Evolutionary conservation across 2,113 vertebrate genomes (phyloP).

Genomic region (Steatornis caripensis): DNA sequence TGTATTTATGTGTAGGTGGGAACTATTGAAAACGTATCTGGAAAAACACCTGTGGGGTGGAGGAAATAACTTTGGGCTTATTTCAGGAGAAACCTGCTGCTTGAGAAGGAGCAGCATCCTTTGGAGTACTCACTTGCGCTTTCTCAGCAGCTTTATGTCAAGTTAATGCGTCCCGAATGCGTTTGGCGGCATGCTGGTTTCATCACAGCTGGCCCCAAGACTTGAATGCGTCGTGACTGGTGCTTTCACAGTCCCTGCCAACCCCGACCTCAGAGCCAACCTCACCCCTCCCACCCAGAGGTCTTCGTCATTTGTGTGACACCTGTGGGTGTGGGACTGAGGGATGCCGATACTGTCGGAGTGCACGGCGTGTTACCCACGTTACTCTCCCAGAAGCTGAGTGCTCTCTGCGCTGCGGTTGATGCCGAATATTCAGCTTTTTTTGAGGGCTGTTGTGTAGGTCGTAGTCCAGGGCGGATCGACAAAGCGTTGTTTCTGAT

Average conservation of each 20-base stretch:
- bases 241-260: not conserved
- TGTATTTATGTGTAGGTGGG: not conserved
- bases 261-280: not conserved
- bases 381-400: not conserved
- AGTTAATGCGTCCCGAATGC: not conserved
- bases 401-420: not conserved
- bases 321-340: not conserved
- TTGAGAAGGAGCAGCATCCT: not conserved
- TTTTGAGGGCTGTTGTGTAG: not conserved
- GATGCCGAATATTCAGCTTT: not conserved
- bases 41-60: not conserved
- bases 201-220: not conserved
- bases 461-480: not conserved
- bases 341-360: not conserved
- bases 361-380: rapidly evolving
- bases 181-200: not conserved
- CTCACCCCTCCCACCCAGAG: not conserved
- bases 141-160: not conserved
- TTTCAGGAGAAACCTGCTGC: not conserved
- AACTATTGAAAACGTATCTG: not conserved
- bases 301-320: not conserved
- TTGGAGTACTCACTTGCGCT: not conserved
- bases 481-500: rapidly evolving
- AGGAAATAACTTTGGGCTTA: not conserved
- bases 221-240: not conserved